phyloP scores from a whole-genome alignment of 2,797 vertebrate species.

The Gadopsis marmoratus region DNA sequence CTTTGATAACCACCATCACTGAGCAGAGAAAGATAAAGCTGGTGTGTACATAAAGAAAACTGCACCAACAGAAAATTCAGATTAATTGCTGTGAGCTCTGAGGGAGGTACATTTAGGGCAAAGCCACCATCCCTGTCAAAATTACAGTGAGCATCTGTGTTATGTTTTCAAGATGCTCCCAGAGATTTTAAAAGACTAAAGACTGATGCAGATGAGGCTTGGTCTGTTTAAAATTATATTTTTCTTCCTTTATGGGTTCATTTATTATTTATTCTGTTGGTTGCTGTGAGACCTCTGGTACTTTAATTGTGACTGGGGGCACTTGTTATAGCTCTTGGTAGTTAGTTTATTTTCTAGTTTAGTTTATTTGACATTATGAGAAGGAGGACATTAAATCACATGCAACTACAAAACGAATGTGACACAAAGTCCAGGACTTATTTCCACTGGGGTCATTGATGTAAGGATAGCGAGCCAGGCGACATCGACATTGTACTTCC shows the following conservation, averaged over 20 bases:
- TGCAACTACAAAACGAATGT: neutral
- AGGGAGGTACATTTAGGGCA: conserved; percentile 7
- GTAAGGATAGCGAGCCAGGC: too few relatives aligned
- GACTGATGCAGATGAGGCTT: neutral
- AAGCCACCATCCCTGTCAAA: conserved; percentile 17
- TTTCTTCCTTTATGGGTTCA: neutral
- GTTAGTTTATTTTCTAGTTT: neutral
- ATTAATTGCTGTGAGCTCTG: conserved; percentile 24
- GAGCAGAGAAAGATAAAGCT: conserved; percentile 15
- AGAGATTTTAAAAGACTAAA: conserved; percentile 10
- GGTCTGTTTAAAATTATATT: neutral
- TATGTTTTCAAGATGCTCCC: conserved; percentile 25
- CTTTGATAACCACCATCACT: neutral
- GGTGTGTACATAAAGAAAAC: conserved; percentile 20
- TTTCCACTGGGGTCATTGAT: neutral
- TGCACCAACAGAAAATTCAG: conserved; percentile 15
- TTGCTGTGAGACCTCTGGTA: neutral
- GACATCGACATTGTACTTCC: too few relatives aligned
- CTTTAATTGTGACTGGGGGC: neutral
- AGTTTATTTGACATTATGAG: neutral
- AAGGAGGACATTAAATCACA: neutral
- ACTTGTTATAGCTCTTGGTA: neutral
- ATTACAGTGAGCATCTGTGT: conserved; percentile 45
- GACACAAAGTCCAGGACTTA: neutral
- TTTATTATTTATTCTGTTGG: neutral